Conservation (phyloP, 2,797 vertebrate species). For the Enteromius unitaeniatus region DNA sequence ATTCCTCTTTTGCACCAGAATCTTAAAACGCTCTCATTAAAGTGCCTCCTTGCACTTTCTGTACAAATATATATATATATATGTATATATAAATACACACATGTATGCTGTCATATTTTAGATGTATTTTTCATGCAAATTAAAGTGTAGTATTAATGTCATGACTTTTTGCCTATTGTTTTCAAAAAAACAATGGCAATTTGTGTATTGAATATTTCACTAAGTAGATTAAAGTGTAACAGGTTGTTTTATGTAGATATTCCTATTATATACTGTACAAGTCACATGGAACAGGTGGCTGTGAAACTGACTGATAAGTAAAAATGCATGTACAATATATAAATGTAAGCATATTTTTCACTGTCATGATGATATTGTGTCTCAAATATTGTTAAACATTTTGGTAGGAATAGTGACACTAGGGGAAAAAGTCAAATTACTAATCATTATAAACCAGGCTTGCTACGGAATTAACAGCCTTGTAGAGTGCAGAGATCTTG, state of each 20-base stretch:
- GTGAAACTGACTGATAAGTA: neutral
- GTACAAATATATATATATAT: slow-evolving; percentile 73
- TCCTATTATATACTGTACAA: slow-evolving; percentile 25
- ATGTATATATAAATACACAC: neutral
- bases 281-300: neutral
- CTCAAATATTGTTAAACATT: slow-evolving; percentile 46
- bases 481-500: slow-evolving; percentile 4
- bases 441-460: slow-evolving; percentile 21
- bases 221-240: slow-evolving; percentile 10
- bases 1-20: slow-evolving; percentile 72
- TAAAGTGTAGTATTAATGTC: slow-evolving; percentile 78
- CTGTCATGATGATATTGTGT: slow-evolving; percentile 50
- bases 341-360: slow-evolving; percentile 48
- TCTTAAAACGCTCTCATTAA: slow-evolving; percentile 83
- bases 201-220: slow-evolving; percentile 47
- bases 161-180: slow-evolving; percentile 70
- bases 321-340: slow-evolving; percentile 24
- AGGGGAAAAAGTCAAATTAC: slow-evolving; percentile 52
- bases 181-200: slow-evolving; percentile 58
- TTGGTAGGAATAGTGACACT: slow-evolving; percentile 51
- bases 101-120: slow-evolving; percentile 66
- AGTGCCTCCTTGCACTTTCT: slow-evolving; percentile 93
- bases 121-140: slow-evolving; percentile 60
- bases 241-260: slow-evolving; percentile 15
- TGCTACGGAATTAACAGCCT: neutral